Base-by-base conservation (phyloP, 30 jellyfish, hydroid and myxozoan species). In the Turritopsis rubra region DNA sequence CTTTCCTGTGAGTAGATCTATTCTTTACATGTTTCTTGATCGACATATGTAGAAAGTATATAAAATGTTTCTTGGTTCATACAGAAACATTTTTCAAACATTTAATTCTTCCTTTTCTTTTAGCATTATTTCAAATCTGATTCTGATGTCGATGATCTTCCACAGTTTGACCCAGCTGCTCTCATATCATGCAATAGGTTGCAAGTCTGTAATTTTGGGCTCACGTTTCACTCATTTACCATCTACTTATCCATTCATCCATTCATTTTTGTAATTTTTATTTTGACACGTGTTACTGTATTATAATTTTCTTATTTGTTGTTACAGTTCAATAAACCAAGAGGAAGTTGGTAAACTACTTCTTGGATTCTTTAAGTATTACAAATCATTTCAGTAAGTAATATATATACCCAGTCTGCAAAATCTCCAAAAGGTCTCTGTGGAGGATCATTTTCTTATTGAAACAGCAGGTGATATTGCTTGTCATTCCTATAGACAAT, bases 101-200 rank as follows among this genome's bases (percentile, higher is more conserved):
- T 18, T 23, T 16, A 25, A 25, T 1, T 53, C n/a, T n/a, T n/a
- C 30, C 22, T 7, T 30, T 21, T 52, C 17, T 70, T 65, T 28
- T 75, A 93, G 98, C 91, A 93, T 41, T 88, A 52, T 83, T 93
- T 93, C 78, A 29, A 87, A 54, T 80, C 79, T 8, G 94, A 85
- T 54, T 54, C 81, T 30, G 82, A 85, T 73, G 86, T 93, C 29
- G 96, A 93, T 60, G 91, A 88, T 31, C 89, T 93, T 65, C 98
- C 98, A 3, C 81, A 82, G 96, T 93, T 88, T 66, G 96, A 93
- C 28, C 96, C 98, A 13, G 96, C 98, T 18, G 96, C 81, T 9
- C 31, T 79, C 65, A 88, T 93, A 68, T 96, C 96, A 52, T 84
- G 92, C 53, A 88, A 92, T 90, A 84, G 98, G 98, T 92, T n/a